A percentile compares a stretch with the other conserved stretches of the same genome.
Evolutionary conservation across 2,888 invertebrate genomes (phyloP).

Genomic region (Theristus sp.): DNA sequence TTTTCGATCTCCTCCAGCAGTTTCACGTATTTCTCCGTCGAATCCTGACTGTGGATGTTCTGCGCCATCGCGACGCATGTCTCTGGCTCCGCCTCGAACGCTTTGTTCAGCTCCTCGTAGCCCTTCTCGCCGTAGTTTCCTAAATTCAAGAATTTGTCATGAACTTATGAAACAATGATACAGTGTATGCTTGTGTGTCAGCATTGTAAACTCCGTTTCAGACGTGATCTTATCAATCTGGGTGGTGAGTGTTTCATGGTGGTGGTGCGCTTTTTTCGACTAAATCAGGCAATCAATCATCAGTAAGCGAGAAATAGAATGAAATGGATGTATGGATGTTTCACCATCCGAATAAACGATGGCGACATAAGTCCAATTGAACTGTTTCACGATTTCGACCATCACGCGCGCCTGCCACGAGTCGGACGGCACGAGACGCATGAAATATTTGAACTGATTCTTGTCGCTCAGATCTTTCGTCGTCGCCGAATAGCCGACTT

Average conservation of each 20-base stretch:
- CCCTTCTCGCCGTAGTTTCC: conserved; percentile 59
- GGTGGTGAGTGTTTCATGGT: too few species aligned
- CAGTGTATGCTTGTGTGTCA: too few species aligned
- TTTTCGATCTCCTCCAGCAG: neutral
- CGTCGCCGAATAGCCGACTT: conserved; percentile 59
- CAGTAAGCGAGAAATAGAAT: too few species aligned
- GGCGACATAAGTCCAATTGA: conserved; percentile 61
- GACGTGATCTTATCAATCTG: too few species aligned
- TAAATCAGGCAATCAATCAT: too few species aligned
- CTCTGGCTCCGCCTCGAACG: conserved; percentile 36
- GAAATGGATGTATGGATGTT: neutral
- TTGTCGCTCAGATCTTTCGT: conserved; percentile 55
- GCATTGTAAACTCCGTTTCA: too few species aligned
- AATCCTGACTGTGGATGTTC: conserved; percentile 43
- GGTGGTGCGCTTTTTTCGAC: too few species aligned
- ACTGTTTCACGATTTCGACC: conserved; percentile 46
- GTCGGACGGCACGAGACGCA: conserved; percentile 58
- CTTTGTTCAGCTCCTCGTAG: conserved; percentile 47
- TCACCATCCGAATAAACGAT: conserved; percentile 54
- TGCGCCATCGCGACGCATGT: conserved; percentile 54
- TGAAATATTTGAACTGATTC: conserved; percentile 52
- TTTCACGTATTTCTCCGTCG: conserved; percentile 37
- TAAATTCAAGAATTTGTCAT: conserved; percentile 29
- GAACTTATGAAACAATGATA: too few species aligned
- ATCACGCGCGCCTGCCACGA: conserved; percentile 55